Conservation (phyloP, 1,140 invertebrate species). For the Drosophila asahinai region DNA sequence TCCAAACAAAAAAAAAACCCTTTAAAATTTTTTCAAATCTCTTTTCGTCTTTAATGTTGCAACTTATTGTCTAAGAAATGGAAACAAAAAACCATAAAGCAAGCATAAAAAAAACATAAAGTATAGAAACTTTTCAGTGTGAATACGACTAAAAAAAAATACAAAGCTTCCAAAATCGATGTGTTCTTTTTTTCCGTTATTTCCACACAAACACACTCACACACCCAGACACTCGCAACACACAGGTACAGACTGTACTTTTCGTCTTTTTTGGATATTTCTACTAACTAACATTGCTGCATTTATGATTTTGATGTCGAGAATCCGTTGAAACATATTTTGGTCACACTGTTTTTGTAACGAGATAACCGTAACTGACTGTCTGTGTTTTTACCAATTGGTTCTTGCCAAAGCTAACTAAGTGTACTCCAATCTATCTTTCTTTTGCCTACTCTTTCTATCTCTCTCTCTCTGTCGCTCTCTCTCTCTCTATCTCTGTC, state of each 20-base stretch:
- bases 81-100: slow-evolving; percentile 49
- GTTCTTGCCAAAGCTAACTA: slow-evolving; percentile 77
- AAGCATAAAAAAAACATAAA: slow-evolving; percentile 48
- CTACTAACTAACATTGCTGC: slow-evolving; percentile 77
- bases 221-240: slow-evolving; percentile 20
- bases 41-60: slow-evolving; percentile 85
- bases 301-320: slow-evolving; percentile 75
- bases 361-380: slow-evolving; percentile 73
- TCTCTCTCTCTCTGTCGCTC: slow-evolving; percentile 44
- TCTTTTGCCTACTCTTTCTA: slow-evolving; percentile 58
- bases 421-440: slow-evolving; percentile 70
- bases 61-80: slow-evolving; percentile 84
- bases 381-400: slow-evolving; percentile 76
- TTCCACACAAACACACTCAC: slow-evolving; percentile 34
- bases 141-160: slow-evolving; percentile 39
- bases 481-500: slow-evolving; percentile 45
- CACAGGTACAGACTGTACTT: slow-evolving; percentile 61
- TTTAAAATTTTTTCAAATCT: slow-evolving; percentile 71
- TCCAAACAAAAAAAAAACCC: slow-evolving; percentile 39
- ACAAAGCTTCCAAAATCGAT: slow-evolving; percentile 41
- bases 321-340: slow-evolving; percentile 60
- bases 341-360: slow-evolving; percentile 72
- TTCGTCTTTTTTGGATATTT: slow-evolving; percentile 64
- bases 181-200: slow-evolving; percentile 33
- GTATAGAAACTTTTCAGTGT: slow-evolving; percentile 52